phyloP scores from a whole-genome alignment of 1,140 invertebrate genomes.

The Himalopsyche phryganea region DNA sequence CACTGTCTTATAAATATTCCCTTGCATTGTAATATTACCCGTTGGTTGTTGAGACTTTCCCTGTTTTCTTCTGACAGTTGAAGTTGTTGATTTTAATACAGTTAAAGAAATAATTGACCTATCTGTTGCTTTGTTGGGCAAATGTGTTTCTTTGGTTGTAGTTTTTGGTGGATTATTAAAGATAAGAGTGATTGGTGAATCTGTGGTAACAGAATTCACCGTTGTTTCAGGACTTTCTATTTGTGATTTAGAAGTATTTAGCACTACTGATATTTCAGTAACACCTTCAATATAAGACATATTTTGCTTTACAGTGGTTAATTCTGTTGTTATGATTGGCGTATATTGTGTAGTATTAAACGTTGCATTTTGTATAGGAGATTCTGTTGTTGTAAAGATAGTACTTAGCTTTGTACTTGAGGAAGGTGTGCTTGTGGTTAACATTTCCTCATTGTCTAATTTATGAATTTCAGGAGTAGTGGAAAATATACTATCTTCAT shows the following conservation, averaged over 20 bases:
- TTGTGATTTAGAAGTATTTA: conserved; percentile 8
- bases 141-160: conserved; percentile 10
- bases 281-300: no score
- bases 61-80: conserved; percentile 23
- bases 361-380: no score
- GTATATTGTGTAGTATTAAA: no score
- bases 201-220: conserved; percentile 9
- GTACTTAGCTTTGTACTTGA: no score
- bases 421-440: no score
- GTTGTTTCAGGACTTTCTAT: conserved; percentile 28
- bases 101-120: conserved; percentile 21
- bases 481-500: no score
- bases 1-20: not conserved
- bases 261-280: not conserved
- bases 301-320: no score
- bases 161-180: conserved; percentile 9
- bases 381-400: no score
- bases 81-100: conserved; percentile 23
- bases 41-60: conserved; percentile 21
- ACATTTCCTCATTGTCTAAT: no score
- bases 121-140: conserved; percentile 19
- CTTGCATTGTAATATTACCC: conserved; percentile 8
- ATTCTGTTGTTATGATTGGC: no score
- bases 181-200: conserved; percentile 21
- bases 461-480: no score